Percentiles rank a stretch among this genome's conserved stretches.
Evolutionary conservation across 1,140 invertebrate genomes (phyloP).

Genomic region (Diorhabda carinulata): DNA sequence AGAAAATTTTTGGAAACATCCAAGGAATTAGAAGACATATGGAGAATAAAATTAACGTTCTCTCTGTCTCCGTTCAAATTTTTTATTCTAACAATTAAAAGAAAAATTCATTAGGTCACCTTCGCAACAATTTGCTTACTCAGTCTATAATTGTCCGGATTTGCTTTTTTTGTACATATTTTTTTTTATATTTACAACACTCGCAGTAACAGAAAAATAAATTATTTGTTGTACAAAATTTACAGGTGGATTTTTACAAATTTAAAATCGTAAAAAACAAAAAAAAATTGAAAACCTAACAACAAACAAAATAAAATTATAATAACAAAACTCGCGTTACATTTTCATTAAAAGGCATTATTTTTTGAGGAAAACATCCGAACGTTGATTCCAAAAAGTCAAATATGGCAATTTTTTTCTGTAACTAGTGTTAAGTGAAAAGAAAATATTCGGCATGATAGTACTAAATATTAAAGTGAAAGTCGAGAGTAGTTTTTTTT

Average conservation of each 20-base stretch:
- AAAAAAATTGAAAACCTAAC: slow-evolving; percentile 19
- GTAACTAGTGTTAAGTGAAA: too few relatives aligned
- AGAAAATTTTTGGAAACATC: too few relatives aligned
- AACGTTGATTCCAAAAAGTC: too few relatives aligned
- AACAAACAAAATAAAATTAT: slow-evolving; percentile 26
- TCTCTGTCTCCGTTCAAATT: not conserved
- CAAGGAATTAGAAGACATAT: too few relatives aligned
- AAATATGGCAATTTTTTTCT: too few relatives aligned
- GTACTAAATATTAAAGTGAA: too few relatives aligned
- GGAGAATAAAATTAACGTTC: not conserved
- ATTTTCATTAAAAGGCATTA: too few relatives aligned
- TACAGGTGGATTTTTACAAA: slow-evolving; percentile 25
- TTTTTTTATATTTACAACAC: slow-evolving; percentile 20
- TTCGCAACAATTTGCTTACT: slow-evolving; percentile 28
- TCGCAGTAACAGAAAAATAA: slow-evolving; percentile 19
- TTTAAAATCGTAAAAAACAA: slow-evolving; percentile 25
- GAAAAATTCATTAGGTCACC: slow-evolving; percentile 21
- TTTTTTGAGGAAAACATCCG: too few relatives aligned
- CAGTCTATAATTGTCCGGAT: slow-evolving; percentile 36
- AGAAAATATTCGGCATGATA: too few relatives aligned
- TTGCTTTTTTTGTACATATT: slow-evolving; percentile 29
- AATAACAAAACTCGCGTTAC: slow-evolving; percentile 21
- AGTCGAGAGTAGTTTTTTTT: too few relatives aligned
- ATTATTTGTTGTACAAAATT: slow-evolving; percentile 32
- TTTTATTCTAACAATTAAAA: not conserved